Conservation (phyloP, 64 coral and sea anemone genomes). For the Anthopleura sola region DNA sequence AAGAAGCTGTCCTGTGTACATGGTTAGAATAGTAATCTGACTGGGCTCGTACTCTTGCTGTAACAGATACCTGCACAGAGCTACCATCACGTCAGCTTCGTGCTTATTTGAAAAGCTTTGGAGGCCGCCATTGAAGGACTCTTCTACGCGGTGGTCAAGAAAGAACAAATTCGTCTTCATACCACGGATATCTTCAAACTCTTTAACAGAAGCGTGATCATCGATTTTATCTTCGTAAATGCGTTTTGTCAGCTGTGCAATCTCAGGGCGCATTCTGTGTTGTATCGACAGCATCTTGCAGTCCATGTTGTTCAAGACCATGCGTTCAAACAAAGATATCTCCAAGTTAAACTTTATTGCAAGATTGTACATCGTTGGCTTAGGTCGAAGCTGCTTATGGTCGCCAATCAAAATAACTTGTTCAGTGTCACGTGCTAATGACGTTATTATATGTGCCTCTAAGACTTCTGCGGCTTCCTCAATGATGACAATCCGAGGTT, state of each 20-base stretch:
- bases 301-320: conserved; percentile 79
- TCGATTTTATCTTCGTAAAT: conserved; percentile 72
- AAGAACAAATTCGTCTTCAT: conserved; percentile 73
- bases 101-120: conserved; percentile 74
- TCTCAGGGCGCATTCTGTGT: conserved; percentile 78
- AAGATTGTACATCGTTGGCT: conserved; percentile 67
- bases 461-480: conserved; percentile 90
- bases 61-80: conserved; percentile 66
- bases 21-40: conserved; percentile 79
- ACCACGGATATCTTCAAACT: conserved; percentile 58
- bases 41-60: conserved; percentile 53
- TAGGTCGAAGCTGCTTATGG: conserved; percentile 84
- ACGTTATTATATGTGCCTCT: conserved; percentile 83
- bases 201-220: conserved; percentile 57
- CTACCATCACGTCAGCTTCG: conserved; percentile 66
- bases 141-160: conserved; percentile 54
- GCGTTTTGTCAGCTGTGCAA: conserved; percentile 57
- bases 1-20: conserved; percentile 79
- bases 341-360: conserved; percentile 65
- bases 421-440: conserved; percentile 60
- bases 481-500: conserved; percentile 68
- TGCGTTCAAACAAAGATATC: conserved; percentile 83
- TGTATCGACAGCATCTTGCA: conserved; percentile 67
- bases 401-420: conserved; percentile 83
- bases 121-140: conserved; percentile 21